Evolutionary conservation across 2,888 invertebrate genomes (phyloP), one percentile per base, ranked within the genome.

Genomic region (Eupithecia subfuscata): DNA sequence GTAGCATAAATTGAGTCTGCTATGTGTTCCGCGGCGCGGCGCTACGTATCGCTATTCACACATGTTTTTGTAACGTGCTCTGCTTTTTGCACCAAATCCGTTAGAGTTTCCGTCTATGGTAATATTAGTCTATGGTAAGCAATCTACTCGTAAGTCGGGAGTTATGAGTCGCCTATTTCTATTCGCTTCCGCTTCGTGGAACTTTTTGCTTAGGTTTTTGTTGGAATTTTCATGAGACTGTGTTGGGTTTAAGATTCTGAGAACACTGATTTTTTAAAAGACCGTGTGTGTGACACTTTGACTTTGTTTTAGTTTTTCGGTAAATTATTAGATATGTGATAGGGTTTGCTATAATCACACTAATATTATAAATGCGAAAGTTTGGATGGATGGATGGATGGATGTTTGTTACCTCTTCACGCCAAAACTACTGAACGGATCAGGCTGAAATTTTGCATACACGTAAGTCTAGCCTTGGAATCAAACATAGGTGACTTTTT

Each of bases 1-100:
- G 84, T 83, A 84, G 90, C 89, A 90, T 90, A 90, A 90, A 88
- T 91, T 89, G 84, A 75, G 77, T 79, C 74, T 73, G 77, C 77
- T 76, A 75, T 78, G 79, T 79, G 75, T 79, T 75, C 71, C 64
- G 68, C 45, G 65, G 69, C 69, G 75, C 70, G 71, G 74, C 71
- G 67, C 65, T 64, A 45, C 65, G 72, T 75, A 75, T 78, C 71
- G 73, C 75, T 65, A 73, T 71, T 77, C 78, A 73, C 75, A 78
- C 75, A 75, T 77, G 77, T 77, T 77, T 77, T 77, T 75, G 74
- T 74, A 71, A 76, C 69, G 74, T 69, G 70, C 71, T 43, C 56
- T 45, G 77, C 74, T 77, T 77, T 77, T 77, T 77, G 74, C 70
- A 68, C 22, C 63, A 63, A 75, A 73, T 70, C 74, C 74, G 74